Evolutionary conservation across 2,113 vertebrate species (phyloP).

Genomic region (Kryptolebias marmoratus): DNA sequence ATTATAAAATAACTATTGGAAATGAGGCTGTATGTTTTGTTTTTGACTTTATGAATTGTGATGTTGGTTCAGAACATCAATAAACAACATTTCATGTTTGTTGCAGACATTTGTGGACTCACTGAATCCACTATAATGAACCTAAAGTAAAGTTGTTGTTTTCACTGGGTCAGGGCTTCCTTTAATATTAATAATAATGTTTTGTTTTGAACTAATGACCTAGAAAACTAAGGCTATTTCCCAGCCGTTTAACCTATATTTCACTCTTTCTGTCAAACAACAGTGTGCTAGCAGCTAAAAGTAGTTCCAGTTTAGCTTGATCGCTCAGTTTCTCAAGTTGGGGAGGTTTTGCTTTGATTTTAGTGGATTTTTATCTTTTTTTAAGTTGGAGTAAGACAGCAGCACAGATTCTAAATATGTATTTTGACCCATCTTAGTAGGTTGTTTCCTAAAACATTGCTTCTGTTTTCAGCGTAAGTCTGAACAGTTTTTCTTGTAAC

Average conservation of each 20-base stretch:
- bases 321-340: not conserved
- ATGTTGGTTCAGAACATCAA: no score
- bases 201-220: no score
- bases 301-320: not conserved
- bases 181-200: no score
- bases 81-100: no score
- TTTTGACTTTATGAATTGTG: not conserved
- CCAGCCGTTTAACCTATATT: not conserved
- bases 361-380: not conserved
- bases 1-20: not conserved
- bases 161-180: not conserved
- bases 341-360: not conserved
- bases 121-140: no score
- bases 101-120: no score
- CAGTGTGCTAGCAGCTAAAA: not conserved
- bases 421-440: no score
- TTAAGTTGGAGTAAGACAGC: not conserved
- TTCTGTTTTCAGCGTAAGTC: no score
- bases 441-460: no score
- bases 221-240: no score
- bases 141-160: not conserved
- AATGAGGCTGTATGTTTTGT: not conserved
- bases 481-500: no score
- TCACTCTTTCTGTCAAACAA: not conserved
- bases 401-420: no score